phyloP scores from a whole-genome alignment of 2,888 invertebrate genomes.

The Drosophila multiciliata region DNA sequence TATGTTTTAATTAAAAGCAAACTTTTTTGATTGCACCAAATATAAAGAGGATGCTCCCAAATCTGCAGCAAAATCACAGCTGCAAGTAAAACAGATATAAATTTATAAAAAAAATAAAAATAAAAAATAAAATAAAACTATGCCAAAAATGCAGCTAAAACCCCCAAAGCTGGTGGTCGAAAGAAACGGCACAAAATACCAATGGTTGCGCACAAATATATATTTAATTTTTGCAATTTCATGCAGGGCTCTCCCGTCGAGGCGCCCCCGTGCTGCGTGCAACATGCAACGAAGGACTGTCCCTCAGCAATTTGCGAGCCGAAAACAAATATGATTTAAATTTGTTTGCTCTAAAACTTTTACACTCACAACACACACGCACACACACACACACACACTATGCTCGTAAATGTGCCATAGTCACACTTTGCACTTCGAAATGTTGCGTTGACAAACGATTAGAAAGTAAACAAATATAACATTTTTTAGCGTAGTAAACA shows the following conservation, averaged over 20 bases:
- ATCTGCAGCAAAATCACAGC: slow-evolving; percentile 54
- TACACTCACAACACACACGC: slow-evolving; percentile 4
- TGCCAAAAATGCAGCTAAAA: slow-evolving; percentile 34
- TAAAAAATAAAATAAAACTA: slow-evolving; percentile 2
- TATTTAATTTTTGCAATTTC: slow-evolving; percentile 71
- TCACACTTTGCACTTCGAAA: slow-evolving; percentile 38
- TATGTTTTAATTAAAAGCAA: slow-evolving; percentile 77
- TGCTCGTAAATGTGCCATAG: slow-evolving; percentile 55
- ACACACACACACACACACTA: slow-evolving; percentile 1
- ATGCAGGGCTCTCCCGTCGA: slow-evolving; percentile 49
- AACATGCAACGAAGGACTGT: slow-evolving; percentile 42
- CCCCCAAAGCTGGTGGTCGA: slow-evolving; percentile 19
- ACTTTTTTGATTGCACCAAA: slow-evolving; percentile 59
- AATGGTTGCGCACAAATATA: slow-evolving; percentile 61
- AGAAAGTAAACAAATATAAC: slow-evolving; percentile 26
- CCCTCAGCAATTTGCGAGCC: slow-evolving; percentile 46
- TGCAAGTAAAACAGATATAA: slow-evolving; percentile 67
- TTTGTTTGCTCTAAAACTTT: slow-evolving; percentile 61
- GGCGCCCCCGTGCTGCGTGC: slow-evolving; percentile 35
- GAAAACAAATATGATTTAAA: slow-evolving; percentile 71
- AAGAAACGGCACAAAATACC: slow-evolving; percentile 48
- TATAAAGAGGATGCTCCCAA: slow-evolving; percentile 37
- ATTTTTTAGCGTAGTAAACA: slow-evolving; percentile 19
- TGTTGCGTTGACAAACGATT: slow-evolving; percentile 25
- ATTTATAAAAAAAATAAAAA: slow-evolving; percentile 33